Evolutionary conservation across 2,888 invertebrate species (phyloP).

Genomic region (Meganola albula): DNA sequence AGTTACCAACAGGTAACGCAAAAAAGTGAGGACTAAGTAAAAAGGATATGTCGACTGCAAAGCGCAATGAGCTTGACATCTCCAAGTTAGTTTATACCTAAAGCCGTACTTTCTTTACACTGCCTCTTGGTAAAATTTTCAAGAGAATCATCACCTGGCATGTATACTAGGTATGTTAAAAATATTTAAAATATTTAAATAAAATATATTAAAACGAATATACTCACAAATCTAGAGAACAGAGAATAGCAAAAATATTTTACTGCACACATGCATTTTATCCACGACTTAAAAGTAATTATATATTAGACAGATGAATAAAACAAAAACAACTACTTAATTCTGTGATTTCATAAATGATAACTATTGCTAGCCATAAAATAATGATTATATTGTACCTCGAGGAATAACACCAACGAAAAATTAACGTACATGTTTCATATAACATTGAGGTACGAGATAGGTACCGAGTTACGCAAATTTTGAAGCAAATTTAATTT

Average conservation of each 20-base stretch:
- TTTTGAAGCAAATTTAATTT: conserved; percentile 34
- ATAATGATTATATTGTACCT: conserved; percentile 23
- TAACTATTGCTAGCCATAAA: conserved; percentile 19
- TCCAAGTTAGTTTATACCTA: too few relatives aligned
- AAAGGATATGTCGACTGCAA: too few relatives aligned
- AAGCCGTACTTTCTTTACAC: too few relatives aligned
- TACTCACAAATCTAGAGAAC: conserved; percentile 24
- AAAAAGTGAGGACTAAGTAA: too few relatives aligned
- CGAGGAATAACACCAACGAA: conserved; percentile 12
- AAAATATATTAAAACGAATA: conserved; percentile 22
- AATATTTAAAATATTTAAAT: conserved; percentile 23
- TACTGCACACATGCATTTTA: conserved; percentile 5
- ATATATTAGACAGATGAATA: conserved; percentile 7
- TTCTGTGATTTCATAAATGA: conserved; percentile 25
- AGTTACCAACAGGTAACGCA: too few relatives aligned
- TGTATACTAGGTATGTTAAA: conserved; percentile 23
- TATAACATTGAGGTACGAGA: conserved; percentile 27
- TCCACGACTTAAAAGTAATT: conserved; percentile 5
- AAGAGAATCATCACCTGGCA: conserved; percentile 9
- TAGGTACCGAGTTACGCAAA: conserved; percentile 23
- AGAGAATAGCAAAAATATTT: conserved; percentile 18
- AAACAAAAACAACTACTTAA: conserved; percentile 17
- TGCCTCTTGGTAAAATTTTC: conserved; percentile 9
- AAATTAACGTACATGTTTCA: conserved; percentile 17
- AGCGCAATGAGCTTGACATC: too few relatives aligned